phyloP scores from a whole-genome alignment of 2,888 invertebrate genomes.

The Megaustenia siamemsis region DNA sequence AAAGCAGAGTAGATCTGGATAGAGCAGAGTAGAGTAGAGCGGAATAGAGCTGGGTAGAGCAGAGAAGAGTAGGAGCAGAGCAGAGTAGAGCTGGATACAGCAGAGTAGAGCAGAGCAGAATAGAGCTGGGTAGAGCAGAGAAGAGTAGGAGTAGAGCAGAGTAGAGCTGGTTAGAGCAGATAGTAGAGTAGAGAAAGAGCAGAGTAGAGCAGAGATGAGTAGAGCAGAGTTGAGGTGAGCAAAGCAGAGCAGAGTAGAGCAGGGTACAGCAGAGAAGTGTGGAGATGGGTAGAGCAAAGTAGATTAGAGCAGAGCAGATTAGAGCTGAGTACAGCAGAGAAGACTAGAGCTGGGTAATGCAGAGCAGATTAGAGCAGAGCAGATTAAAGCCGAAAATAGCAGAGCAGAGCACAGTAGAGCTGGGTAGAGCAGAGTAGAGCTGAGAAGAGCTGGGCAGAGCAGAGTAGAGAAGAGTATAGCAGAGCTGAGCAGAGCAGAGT shows the following conservation, averaged over 20 bases:
- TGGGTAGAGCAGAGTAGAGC: background rate
- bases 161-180: no score
- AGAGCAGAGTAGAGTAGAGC: slow-evolving; percentile 20
- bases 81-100: background rate
- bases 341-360: background rate
- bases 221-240: background rate
- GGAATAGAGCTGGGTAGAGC: no score
- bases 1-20: slow-evolving; percentile 3
- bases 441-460: background rate
- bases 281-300: background rate
- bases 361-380: background rate
- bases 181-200: background rate
- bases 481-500: no score
- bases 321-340: slow-evolving; percentile 19
- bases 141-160: no score
- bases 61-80: no score
- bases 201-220: no score
- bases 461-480: background rate
- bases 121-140: no score
- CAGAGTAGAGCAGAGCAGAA: slow-evolving; percentile 6
- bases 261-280: background rate
- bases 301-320: background rate
- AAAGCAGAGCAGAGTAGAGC: slow-evolving; percentile 16
- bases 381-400: background rate
- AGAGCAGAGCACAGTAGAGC: no score